Percentiles rank a stretch among this genome's conserved stretches.
Conservation (phyloP, 2,888 invertebrate species). For the Drosophila conformis region DNA sequence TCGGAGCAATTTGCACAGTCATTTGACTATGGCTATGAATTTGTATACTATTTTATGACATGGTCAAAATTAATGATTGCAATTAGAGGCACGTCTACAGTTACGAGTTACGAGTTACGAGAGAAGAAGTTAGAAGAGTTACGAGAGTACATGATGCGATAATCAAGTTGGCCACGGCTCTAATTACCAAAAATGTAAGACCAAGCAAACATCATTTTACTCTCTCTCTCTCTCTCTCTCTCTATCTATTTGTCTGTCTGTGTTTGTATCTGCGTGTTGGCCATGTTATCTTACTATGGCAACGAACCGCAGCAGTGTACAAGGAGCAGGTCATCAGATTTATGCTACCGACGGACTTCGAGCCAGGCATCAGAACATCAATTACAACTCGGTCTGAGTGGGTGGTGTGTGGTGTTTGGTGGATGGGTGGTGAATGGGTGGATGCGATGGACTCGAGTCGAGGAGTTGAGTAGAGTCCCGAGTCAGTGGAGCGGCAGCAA, state of each 20-base stretch:
- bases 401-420: background rate
- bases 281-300: constrained; percentile 22
- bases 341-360: constrained; percentile 66
- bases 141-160: constrained; percentile 41
- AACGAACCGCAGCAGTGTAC: constrained; percentile 19
- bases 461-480: background rate
- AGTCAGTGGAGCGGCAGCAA: constrained; percentile 73
- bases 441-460: background rate
- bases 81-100: constrained; percentile 62
- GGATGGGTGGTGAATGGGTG: background rate
- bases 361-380: constrained; percentile 66
- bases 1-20: background rate
- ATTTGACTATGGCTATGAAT: constrained; percentile 10
- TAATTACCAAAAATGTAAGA: constrained; percentile 65
- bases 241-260: background rate
- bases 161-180: constrained; percentile 69
- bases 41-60: constrained; percentile 43
- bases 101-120: constrained; percentile 16
- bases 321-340: constrained; percentile 65
- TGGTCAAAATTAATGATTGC: constrained; percentile 61
- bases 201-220: constrained; percentile 50
- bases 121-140: background rate
- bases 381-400: constrained; percentile 62
- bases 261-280: background rate
- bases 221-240: constrained; percentile 24